Base-by-base conservation (phyloP, 2,797 vertebrate species). In the Pseudocheirus occidentalis region DNA sequence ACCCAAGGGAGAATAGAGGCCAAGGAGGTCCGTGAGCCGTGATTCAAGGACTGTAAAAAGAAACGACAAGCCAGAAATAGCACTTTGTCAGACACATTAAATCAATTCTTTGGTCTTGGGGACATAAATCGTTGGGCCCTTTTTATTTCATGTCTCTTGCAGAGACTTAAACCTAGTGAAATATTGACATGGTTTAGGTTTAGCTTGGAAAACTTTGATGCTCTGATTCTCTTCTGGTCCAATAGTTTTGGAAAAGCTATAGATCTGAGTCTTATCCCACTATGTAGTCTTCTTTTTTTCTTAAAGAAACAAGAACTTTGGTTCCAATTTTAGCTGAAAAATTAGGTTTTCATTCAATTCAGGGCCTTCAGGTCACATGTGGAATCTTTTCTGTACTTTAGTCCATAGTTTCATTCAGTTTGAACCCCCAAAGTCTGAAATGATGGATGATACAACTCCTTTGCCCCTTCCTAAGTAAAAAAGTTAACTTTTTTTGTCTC, bases 121-220 rank as follows among this genome's bases (percentile, higher is more conserved):
- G 13, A 87, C 0, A 54, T 27, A 95, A 57, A 87, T 93, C 92
- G 46, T 57, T 93, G 92, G 16, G 34, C 53, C 90, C 46, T 87
- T 91, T 95, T 50, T 93, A 81, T 92, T 95, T 57, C 12, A 62
- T 91, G 91, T 95, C 54, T 94, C 5, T 95, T 29, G 31, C 46
- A 94, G 90, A 40, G 31, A 94, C 27, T 27, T 87, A 29, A 94
- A 90, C 18, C 11, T 94, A 94, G 91, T 81, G 89, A 95, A 94
- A 93, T 29, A 92, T 87, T 87, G 73, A 87, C 92, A 46, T 90
- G 4, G 55, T 89, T 3, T 59, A 28, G 73, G 5, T 91, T 93
- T 56, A 53, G 5, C 92, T 96, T 95, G 54, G 66, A 90, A 97
- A 95, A 92, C 52, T 94, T 95, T 92, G 27, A 29, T 92, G 16